These are phyloP conservation scores for Pavo muticus DNA, from an alignment of 2,113 vertebrate genomes.

Conservation along the genomic window DNA sequence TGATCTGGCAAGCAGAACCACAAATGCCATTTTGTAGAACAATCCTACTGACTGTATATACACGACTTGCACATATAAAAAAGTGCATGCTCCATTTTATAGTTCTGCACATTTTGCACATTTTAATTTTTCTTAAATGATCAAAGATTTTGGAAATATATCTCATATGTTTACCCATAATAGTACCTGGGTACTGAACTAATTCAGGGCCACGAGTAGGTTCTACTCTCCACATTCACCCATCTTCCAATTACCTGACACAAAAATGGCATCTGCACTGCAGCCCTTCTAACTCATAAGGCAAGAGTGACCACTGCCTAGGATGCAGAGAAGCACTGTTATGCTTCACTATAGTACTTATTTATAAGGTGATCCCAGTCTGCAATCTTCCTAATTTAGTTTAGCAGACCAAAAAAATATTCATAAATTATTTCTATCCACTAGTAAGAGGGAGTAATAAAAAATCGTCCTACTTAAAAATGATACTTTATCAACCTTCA, in stretches of 20 bases:
- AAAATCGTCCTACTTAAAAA: not conserved
- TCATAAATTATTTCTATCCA: not conserved
- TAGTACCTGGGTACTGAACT: not conserved
- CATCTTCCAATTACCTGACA: not conserved
- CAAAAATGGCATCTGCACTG: not conserved
- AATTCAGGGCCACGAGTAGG: not conserved
- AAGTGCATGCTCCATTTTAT: not conserved
- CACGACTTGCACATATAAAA: accelerated
- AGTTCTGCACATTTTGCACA: not conserved
- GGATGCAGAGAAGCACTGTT: not conserved
- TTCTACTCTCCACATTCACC: not conserved
- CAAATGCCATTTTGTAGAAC: not conserved
- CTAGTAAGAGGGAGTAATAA: not conserved
- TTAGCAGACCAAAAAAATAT: not conserved
- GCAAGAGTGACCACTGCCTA: not conserved
- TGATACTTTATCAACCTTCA: not conserved
- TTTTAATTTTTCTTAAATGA: not conserved
- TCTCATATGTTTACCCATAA: not conserved
- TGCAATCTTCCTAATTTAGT: not conserved
- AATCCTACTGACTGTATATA: not conserved
- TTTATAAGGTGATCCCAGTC: not conserved
- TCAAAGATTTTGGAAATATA: not conserved
- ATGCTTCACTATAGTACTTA: not conserved
- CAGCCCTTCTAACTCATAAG: not conserved
- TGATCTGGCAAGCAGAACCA: not conserved